phyloP scores from a whole-genome alignment of 2,113 vertebrate genomes.

The Rhinoptilus africanus region DNA sequence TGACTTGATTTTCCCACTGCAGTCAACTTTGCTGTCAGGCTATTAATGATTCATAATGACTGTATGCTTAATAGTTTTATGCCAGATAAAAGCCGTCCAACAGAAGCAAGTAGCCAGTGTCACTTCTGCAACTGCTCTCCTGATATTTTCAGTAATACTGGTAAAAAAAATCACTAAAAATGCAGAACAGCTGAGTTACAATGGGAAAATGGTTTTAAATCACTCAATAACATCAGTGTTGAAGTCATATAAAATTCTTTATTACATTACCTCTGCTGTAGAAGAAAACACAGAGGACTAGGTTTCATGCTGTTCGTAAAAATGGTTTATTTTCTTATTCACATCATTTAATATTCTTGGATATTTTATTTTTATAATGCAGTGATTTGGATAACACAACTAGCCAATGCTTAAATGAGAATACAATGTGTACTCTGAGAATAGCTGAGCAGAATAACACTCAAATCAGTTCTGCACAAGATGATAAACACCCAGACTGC shows the following conservation, averaged over 20 bases:
- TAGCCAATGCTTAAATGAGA: constrained; percentile 59
- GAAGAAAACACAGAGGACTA: constrained; percentile 50
- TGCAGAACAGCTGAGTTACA: constrained; percentile 65
- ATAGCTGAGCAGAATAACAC: constrained; percentile 54
- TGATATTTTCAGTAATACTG: constrained; percentile 64
- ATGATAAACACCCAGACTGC: constrained; percentile 57
- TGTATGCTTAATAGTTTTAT: constrained; percentile 72
- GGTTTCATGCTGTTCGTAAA: constrained; percentile 15
- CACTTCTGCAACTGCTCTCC: constrained; percentile 54
- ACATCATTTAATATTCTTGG: constrained; percentile 39
- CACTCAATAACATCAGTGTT: constrained; percentile 52
- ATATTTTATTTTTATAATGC: constrained; percentile 65
- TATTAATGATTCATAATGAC: constrained; percentile 83
- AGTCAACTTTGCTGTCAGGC: constrained; percentile 78
- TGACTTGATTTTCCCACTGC: constrained; percentile 78
- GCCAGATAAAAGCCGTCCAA: constrained; percentile 73
- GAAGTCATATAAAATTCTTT: constrained; percentile 64
- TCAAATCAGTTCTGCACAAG: constrained; percentile 56
- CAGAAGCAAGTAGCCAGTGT: constrained; percentile 64
- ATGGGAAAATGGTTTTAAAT: constrained; percentile 66
- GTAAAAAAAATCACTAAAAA: constrained; percentile 64
- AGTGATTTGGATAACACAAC: constrained; percentile 56
- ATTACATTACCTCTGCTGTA: constrained; percentile 55
- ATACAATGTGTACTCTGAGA: constrained; percentile 54
- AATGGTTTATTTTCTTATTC: constrained; percentile 44